Percentiles rank a stretch among this genome's conserved stretches.
phyloP scores from a whole-genome alignment of 2,888 invertebrate species.

The Bruchidius siliquastri region DNA sequence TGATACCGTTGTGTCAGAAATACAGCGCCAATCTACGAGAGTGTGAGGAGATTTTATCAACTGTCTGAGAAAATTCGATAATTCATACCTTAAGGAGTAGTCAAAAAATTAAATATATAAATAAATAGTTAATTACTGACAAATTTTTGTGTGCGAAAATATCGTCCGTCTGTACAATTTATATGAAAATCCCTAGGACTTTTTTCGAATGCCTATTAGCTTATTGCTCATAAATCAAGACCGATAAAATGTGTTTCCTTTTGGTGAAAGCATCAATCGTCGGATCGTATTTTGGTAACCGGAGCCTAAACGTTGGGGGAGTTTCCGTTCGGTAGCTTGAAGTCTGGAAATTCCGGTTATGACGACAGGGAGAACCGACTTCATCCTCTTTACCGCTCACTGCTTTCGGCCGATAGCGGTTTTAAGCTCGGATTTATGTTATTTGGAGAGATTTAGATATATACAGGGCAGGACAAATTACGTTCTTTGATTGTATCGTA shows the following conservation, averaged over 20 bases:
- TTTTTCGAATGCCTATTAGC: background rate
- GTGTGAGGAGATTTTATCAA: no score
- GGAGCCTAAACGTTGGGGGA: background rate
- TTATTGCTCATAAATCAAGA: background rate
- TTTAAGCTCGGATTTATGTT: constrained; percentile 48
- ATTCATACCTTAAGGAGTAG: no score
- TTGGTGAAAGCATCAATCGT: background rate
- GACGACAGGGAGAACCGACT: constrained; percentile 13
- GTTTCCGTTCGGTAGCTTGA: background rate
- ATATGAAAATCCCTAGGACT: background rate
- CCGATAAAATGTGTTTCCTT: background rate
- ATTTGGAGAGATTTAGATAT: constrained; percentile 38
- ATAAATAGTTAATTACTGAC: no score
- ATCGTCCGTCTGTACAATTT: no score
- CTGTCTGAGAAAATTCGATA: no score
- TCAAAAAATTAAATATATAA: no score
- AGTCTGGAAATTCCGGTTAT: background rate
- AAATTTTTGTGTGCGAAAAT: no score
- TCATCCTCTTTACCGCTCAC: constrained; percentile 29
- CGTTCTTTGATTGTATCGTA: constrained; percentile 20
- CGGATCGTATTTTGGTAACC: background rate
- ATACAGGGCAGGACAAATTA: constrained; percentile 9
- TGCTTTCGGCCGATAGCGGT: constrained; percentile 42
- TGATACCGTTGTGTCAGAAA: no score
- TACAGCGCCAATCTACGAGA: no score